Evolutionary conservation across 2,888 invertebrate genomes (phyloP), one percentile per base, ranked within the genome.

Genomic region (Lagria hirta): DNA sequence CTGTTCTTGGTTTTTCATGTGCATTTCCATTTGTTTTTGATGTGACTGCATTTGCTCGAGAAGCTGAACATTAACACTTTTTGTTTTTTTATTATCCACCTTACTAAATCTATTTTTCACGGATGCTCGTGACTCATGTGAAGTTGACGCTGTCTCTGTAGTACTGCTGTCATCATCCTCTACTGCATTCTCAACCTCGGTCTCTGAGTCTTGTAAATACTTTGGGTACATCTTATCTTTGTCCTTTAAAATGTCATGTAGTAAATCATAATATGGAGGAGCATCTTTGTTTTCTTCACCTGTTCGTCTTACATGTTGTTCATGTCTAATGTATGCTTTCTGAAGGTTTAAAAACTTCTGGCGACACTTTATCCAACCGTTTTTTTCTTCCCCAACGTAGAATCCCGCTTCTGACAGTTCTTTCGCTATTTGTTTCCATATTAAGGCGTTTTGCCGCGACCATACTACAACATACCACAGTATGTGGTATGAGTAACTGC

Each of bases 221-320:
- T 10, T 8, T 2, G 34, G 34, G 10, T 8, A 3, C 1, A 23
- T 14, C 17, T 24, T 24, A 24, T 34, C 24, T n/a, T 34, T 34
- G 2, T 14, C 1, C 1, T 17, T 17, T 11, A 34, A 23, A 3
- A 24, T 16, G 2, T 15, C 11, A 14, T 34, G 15, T 17, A 34
- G 23, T 15, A 24, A 11, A 3, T 2, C 11, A 20, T 16, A 34
- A 24, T 16, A 34, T n/a, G 34, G 34, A 3, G 34, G 34, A 4
- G 34, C 24, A 3, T 24, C 14, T 16, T 6, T 34, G 1, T 1
- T 2, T n/a, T 34, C 10, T 15, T 14, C 24, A 1, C 34, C 34
- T 13, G 34, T 34, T 10, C 1, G 7, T 24, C 16, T 23, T 3
- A 24, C 4, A 15, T 34, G 34, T 10, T 1, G 15, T 16, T 24